Evolutionary conservation across 2,797 vertebrate species (phyloP).

Genomic region (Notoglanidium macrostoma): DNA sequence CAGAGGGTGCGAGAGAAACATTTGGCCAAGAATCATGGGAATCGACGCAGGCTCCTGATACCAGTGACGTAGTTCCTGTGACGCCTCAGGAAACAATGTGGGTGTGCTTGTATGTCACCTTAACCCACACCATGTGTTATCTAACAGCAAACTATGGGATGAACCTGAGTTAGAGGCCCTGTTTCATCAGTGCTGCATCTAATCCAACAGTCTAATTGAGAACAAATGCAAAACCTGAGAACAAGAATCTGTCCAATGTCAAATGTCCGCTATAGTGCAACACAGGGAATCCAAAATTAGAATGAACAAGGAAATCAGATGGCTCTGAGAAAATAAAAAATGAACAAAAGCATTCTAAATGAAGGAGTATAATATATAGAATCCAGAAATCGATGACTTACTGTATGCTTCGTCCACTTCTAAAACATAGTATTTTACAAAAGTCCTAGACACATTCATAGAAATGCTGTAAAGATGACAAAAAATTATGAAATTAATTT

Average conservation of each 20-base stretch:
- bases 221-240: background rate
- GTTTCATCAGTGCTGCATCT: background rate
- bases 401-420: background rate
- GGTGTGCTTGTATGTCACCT: constrained; percentile 45
- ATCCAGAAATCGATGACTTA: background rate
- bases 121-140: background rate
- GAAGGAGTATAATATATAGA: no score
- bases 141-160: background rate
- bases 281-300: background rate
- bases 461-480: no score
- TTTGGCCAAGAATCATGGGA: constrained; percentile 54
- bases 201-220: background rate
- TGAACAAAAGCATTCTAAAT: background rate
- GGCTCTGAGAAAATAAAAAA: background rate
- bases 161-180: background rate
- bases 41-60: constrained; percentile 42
- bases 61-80: constrained; percentile 42
- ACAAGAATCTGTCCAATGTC: background rate
- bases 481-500: no score
- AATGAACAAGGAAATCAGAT: background rate
- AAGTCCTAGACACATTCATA: no score
- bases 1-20: constrained; percentile 25
- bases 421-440: background rate
- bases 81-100: constrained; percentile 45
- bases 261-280: background rate